phyloP scores from a whole-genome alignment of 64 coral and sea anemone species.

The Montipora foliosa region DNA sequence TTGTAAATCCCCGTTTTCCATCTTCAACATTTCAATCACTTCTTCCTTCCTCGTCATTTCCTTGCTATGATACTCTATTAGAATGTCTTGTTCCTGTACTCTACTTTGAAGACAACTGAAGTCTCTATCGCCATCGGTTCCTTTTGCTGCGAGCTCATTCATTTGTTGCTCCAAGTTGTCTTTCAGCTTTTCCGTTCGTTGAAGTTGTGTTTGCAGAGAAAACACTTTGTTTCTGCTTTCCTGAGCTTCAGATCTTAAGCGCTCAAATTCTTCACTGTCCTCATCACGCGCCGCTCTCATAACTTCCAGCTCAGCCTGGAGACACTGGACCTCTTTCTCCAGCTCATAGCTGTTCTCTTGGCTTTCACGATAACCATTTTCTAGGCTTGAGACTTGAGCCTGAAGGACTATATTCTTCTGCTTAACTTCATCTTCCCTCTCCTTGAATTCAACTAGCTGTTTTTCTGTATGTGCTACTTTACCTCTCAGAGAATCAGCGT shows the following conservation, averaged over 20 bases:
- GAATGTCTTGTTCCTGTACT: conserved; percentile 66
- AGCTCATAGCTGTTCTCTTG: conserved; percentile 41
- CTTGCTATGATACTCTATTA: conserved; percentile 53
- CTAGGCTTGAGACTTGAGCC: conserved; percentile 63
- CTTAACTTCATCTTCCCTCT: conserved; percentile 58
- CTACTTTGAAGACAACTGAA: conserved; percentile 55
- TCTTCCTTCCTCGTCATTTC: conserved; percentile 78
- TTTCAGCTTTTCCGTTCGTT: conserved; percentile 76
- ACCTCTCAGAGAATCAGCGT: conserved; percentile 38
- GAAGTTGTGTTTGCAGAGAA: conserved; percentile 58
- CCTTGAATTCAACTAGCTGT: conserved; percentile 37
- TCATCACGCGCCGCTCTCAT: conserved; percentile 54
- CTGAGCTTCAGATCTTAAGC: conserved; percentile 50
- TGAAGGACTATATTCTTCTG: conserved; percentile 65
- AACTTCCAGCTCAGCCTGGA: conserved; percentile 49
- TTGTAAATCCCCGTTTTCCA: conserved; percentile 62
- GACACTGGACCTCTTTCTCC: conserved; percentile 54
- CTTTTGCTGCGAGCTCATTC: conserved; percentile 39
- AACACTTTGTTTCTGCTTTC: conserved; percentile 57
- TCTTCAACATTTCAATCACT: conserved; percentile 58
- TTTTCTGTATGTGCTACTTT: conserved; percentile 40
- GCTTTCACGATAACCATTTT: conserved; percentile 42
- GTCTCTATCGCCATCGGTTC: conserved; percentile 23
- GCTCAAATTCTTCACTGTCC: conserved; percentile 44
- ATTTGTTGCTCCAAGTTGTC: conserved; percentile 57